Base-by-base conservation (phyloP, 1,140 invertebrate species). In the Aporrectodea caliginosa region DNA sequence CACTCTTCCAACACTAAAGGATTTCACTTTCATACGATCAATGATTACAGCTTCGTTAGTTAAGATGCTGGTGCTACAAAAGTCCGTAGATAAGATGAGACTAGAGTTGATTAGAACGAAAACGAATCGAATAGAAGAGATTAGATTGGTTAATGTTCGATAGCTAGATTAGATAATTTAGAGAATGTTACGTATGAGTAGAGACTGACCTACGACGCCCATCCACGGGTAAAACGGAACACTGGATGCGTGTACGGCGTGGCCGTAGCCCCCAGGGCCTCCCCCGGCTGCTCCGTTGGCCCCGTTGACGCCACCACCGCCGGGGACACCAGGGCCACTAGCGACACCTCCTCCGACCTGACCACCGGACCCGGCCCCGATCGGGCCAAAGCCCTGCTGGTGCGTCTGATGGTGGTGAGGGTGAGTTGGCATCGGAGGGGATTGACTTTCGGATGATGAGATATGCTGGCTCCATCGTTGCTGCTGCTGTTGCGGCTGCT, bases 191-290 rank as follows among this genome's bases (percentile, higher is more conserved):
- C n/a, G n/a, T n/a, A n/a, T n/a, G n/a, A n/a, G n/a, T n/a, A n/a
- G n/a, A n/a, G n/a, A 79, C 78, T 70, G n/a, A 79, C 78, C 78
- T 27, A 79, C 78, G 30, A 79, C 78, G n/a, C 78, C 78, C 78
- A 79, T 79, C 78, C 78, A 79, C 78, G 78, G 78, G 78, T 79
- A 79, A 35, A 79, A 79, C 35, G 78, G 78, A 31, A 79, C 73
- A 29, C 27, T 31, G n/a, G 70, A 27, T 27, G 6, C n/a, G 70
- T 72, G n/a, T 6, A 29, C 31, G 2, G 70, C 2, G 70, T 27
- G 32, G 92, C 92, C 95, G 43, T 58, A 12, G 43, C 22, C 6
- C 6, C 43, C 43, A 22, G 43, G 6, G 43, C 22, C 22, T 6
- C 22, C 6, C 6, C 43, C 43, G 43, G 43, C 43, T 6, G 6